A percentile compares a stretch with the other conserved stretches of the same genome.
Evolutionary conservation across 2,888 invertebrate species (phyloP).

Genomic region (Ophion costatus): DNA sequence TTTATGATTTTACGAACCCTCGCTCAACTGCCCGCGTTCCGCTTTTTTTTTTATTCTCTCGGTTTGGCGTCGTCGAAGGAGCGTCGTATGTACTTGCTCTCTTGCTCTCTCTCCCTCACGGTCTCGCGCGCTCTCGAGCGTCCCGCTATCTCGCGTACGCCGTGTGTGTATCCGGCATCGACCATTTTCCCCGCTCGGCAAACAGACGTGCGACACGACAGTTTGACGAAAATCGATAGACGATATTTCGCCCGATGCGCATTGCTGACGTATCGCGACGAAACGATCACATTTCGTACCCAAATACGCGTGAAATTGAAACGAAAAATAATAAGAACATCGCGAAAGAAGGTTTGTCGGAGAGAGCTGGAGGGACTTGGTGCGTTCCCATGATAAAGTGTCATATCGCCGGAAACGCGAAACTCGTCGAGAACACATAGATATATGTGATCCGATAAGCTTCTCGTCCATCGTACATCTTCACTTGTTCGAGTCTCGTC

Average conservation of each 20-base stretch:
- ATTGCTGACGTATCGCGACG: neutral
- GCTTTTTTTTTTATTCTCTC: constrained; percentile 18
- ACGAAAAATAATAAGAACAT: neutral
- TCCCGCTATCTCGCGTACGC: neutral
- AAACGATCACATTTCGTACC: neutral
- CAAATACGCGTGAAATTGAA: neutral
- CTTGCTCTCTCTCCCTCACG: neutral
- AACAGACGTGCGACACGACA: constrained; percentile 19
- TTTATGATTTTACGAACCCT: constrained; percentile 32
- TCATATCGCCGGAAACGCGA: constrained; percentile 36
- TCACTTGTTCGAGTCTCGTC: constrained; percentile 48
- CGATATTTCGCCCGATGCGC: constrained; percentile 32
- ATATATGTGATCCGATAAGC: constrained; percentile 36
- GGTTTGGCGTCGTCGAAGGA: constrained; percentile 14
- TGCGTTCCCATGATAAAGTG: constrained; percentile 38
- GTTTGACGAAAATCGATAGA: constrained; percentile 35
- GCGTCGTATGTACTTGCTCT: constrained; percentile 4
- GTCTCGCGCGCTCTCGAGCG: constrained; percentile 3
- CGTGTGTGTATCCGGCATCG: constrained; percentile 10
- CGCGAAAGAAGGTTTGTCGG: neutral
- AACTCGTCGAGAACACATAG: neutral
- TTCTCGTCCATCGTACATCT: constrained; percentile 28
- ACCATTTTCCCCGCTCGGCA: constrained; percentile 41
- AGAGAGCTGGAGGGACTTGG: neutral
- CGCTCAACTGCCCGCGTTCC: neutral